Evolutionary conservation across 2,797 vertebrate genomes (phyloP).

Genomic region (Enteromius fasciolatus): DNA sequence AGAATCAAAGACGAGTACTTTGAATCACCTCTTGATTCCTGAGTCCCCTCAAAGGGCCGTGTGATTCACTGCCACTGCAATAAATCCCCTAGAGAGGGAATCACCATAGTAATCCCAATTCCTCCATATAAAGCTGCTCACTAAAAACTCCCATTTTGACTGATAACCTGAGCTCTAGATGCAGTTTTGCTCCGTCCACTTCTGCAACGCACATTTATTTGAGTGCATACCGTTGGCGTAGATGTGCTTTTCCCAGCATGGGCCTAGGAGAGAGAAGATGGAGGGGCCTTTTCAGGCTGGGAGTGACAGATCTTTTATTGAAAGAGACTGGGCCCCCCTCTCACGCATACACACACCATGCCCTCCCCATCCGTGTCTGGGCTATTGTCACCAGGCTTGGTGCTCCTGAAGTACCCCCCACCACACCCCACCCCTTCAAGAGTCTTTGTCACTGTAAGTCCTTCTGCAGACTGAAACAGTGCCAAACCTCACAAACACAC

Average conservation of each 20-base stretch:
- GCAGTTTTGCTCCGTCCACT: background rate
- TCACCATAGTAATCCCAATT: slow-evolving; percentile 24
- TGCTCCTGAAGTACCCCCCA: slow-evolving; percentile 66
- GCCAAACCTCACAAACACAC: slow-evolving; percentile 55
- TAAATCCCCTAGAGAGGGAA: slow-evolving; percentile 18
- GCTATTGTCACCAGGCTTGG: slow-evolving; percentile 78
- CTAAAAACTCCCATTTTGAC: slow-evolving; percentile 5
- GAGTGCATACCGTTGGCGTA: slow-evolving; percentile 79
- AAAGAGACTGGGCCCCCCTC: slow-evolving; percentile 72
- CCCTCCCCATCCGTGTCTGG: slow-evolving; percentile 72
- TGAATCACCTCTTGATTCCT: slow-evolving; percentile 20
- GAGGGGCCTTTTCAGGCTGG: slow-evolving; percentile 76
- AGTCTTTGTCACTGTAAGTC: slow-evolving; percentile 84
- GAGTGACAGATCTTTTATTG: slow-evolving; percentile 83
- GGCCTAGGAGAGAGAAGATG: slow-evolving; percentile 68
- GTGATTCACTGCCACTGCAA: slow-evolving; percentile 12
- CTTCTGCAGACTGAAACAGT: slow-evolving; percentile 73
- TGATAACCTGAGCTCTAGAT: slow-evolving; percentile 3
- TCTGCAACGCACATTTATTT: slow-evolving; percentile 74
- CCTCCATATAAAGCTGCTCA: slow-evolving; percentile 1
- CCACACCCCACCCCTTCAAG: slow-evolving; percentile 47
- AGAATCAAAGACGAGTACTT: background rate
- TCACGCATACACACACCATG: slow-evolving; percentile 39
- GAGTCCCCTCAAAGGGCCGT: background rate
- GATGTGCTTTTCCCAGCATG: slow-evolving; percentile 83